A percentile compares a stretch with the other conserved stretches of the same genome.
Evolutionary conservation across 64 coral and sea anemone genomes (phyloP).

Genomic region (Pocillopora verrucosa): DNA sequence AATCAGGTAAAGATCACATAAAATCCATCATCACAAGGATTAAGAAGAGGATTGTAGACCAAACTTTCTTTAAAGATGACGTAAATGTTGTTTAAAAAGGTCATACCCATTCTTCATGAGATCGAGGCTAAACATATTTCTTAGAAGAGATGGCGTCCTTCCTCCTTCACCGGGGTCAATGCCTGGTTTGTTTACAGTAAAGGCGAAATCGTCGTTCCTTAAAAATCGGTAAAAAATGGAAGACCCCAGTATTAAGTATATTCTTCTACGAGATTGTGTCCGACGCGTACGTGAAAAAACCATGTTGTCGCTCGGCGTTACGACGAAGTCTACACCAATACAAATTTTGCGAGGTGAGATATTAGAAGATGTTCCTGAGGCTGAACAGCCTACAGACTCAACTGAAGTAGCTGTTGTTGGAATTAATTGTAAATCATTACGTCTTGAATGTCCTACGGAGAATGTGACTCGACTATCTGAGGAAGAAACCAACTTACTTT

Average conservation of each 20-base stretch:
- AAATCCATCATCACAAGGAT: too few relatives aligned
- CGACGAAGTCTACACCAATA: not conserved
- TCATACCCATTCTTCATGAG: too few relatives aligned
- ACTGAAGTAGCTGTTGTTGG: conserved; percentile 20
- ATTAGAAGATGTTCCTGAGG: conserved; percentile 49
- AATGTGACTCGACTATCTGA: conserved; percentile 44
- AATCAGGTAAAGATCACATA: too few relatives aligned
- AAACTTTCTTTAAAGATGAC: too few relatives aligned
- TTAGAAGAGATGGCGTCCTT: too few relatives aligned
- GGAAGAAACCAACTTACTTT: conserved; percentile 75
- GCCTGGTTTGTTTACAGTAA: too few relatives aligned
- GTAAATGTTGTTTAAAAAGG: too few relatives aligned
- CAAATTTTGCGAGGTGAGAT: conserved; percentile 52
- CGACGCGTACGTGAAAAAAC: conserved; percentile 35
- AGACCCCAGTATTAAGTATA: conserved; percentile 44
- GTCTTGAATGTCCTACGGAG: conserved; percentile 29
- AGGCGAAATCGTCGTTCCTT: not conserved
- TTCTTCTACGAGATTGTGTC: conserved; percentile 64
- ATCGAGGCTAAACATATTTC: too few relatives aligned
- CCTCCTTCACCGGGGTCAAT: not conserved
- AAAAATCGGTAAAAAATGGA: conserved; percentile 35
- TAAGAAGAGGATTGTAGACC: too few relatives aligned
- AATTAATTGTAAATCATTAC: conserved; percentile 9
- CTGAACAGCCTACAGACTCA: conserved; percentile 43
- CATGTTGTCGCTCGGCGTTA: conserved; percentile 22